These are phyloP conservation scores for Nettapus auritus DNA, from an alignment of 2,113 vertebrate genomes.

Conservation along the genomic window DNA sequence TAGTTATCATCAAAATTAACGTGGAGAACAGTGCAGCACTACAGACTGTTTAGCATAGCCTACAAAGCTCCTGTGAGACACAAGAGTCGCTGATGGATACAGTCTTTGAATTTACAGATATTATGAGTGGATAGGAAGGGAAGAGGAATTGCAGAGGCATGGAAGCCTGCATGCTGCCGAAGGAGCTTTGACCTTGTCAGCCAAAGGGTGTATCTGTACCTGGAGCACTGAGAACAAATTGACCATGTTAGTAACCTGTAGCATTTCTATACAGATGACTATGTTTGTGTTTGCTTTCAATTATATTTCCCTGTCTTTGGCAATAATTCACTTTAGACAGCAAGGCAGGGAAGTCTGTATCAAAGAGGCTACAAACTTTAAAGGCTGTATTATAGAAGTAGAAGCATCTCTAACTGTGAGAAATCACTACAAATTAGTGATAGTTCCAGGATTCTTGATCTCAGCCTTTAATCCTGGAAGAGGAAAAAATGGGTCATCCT, in stretches of 20 bases:
- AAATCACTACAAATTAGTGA: not conserved
- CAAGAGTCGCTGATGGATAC: not conserved
- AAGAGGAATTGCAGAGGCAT: not conserved
- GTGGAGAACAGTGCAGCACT: not conserved
- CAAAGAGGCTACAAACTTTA: not conserved
- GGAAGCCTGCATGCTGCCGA: not conserved
- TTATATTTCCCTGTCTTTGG: not conserved
- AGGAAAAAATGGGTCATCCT: conserved; percentile 1
- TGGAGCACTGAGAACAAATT: not conserved
- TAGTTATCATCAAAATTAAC: not conserved
- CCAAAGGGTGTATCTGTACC: not conserved
- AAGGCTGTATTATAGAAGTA: not conserved
- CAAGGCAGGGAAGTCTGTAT: not conserved
- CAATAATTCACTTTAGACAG: not conserved
- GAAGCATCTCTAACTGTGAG: not conserved
- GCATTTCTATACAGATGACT: not conserved
- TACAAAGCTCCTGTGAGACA: not conserved
- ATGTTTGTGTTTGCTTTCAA: not conserved
- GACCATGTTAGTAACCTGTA: not conserved
- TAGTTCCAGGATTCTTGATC: not conserved
- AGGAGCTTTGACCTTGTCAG: not conserved
- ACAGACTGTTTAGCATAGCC: no score
- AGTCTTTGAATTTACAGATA: not conserved
- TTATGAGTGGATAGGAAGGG: not conserved
- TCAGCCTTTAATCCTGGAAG: not conserved